phyloP scores from a whole-genome alignment of 2,888 invertebrate genomes.

The Taenaris catops region DNA sequence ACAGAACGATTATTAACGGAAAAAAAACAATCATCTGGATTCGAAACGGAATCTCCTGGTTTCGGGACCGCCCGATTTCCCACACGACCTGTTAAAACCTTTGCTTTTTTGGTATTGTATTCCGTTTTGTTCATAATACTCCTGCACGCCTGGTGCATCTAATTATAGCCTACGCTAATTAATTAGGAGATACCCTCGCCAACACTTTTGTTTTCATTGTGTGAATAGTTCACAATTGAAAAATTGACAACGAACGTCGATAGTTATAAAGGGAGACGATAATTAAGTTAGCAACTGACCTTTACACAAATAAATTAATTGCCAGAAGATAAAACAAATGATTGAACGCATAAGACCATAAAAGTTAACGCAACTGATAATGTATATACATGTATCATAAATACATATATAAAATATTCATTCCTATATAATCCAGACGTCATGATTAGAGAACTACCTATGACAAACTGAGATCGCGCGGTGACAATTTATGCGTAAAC shows the following conservation, averaged over 20 bases:
- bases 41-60: no score
- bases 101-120: no score
- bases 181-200: conserved; percentile 41
- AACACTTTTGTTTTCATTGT: conserved; percentile 31
- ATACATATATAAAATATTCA: no score
- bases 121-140: no score
- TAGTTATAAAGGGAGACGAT: conserved; percentile 13
- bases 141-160: conserved; percentile 41
- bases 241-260: conserved; percentile 30
- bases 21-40: no score
- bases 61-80: no score
- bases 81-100: no score
- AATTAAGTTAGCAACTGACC: conserved; percentile 17
- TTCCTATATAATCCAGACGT: conserved; percentile 56
- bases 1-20: no score
- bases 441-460: conserved; percentile 59
- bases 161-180: conserved; percentile 66
- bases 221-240: conserved; percentile 29
- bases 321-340: no score
- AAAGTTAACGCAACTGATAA: no score
- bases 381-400: no score
- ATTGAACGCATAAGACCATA: no score
- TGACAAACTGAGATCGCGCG: conserved; percentile 60
- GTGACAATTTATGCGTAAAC: conserved; percentile 52
- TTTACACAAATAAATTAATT: conserved; percentile 7